These are phyloP conservation scores for Conopomorpha cramerella DNA, from an alignment of 1,140 invertebrate genomes.

Conservation along the genomic window DNA sequence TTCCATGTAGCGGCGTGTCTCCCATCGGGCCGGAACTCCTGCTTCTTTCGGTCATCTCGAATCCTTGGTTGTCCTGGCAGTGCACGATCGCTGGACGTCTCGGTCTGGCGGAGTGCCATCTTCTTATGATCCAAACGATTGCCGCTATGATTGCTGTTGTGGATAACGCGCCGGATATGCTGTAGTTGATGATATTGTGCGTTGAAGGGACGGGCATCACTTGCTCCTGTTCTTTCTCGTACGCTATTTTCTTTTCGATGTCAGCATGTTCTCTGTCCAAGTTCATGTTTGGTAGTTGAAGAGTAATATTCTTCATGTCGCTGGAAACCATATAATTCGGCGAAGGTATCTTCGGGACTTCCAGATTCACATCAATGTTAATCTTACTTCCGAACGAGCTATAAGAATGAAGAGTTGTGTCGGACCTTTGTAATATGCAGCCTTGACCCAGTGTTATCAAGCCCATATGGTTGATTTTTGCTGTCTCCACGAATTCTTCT, in stretches of 20 bases:
- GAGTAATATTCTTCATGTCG: neutral
- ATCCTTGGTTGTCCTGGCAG: too few relatives aligned
- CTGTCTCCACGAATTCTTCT: neutral
- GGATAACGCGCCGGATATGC: too few relatives aligned
- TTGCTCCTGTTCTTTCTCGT: neutral
- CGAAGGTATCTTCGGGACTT: neutral
- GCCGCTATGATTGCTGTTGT: too few relatives aligned
- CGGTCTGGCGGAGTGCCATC: too few relatives aligned
- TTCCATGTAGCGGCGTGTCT: too few relatives aligned
- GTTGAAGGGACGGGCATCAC: neutral
- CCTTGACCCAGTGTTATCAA: neutral
- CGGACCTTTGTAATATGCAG: neutral
- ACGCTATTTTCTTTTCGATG: neutral
- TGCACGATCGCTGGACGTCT: too few relatives aligned
- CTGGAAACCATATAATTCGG: neutral
- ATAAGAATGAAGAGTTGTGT: neutral
- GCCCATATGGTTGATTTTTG: neutral
- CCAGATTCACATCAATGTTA: neutral
- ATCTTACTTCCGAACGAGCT: neutral
- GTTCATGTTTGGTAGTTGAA: neutral
- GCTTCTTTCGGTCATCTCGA: too few relatives aligned
- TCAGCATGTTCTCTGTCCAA: neutral
- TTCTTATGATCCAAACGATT: too few relatives aligned
- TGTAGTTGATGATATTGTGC: neutral
- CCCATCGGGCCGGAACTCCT: too few relatives aligned